phyloP scores from a whole-genome alignment of 2,113 vertebrate genomes.

The Odocoileus virginianus region DNA sequence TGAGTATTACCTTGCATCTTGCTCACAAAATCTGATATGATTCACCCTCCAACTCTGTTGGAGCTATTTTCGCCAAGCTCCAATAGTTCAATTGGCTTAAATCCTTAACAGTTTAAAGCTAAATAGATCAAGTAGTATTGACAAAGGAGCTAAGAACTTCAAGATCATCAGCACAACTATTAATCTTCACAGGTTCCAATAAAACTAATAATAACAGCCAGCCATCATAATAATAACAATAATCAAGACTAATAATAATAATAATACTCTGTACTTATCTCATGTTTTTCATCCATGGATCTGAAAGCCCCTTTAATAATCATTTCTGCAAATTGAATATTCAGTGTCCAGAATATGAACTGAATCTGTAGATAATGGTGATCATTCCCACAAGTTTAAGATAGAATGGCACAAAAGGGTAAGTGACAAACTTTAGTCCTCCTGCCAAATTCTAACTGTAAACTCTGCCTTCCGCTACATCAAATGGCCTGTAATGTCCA shows the following conservation, averaged over 20 bases:
- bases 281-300: conserved; percentile 54
- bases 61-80: conserved; percentile 71
- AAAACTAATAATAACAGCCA: conserved; percentile 62
- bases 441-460: conserved; percentile 56
- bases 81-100: conserved; percentile 73
- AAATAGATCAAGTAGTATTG: conserved; percentile 66
- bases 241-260: conserved; percentile 50
- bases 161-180: conserved; percentile 47
- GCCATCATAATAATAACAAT: conserved; percentile 32
- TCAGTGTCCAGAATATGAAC: conserved; percentile 14
- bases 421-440: conserved; percentile 5
- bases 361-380: conserved; percentile 38
- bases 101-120: conserved; percentile 69
- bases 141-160: conserved; percentile 63
- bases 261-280: conserved; percentile 46
- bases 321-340: neutral
- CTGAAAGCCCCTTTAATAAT: conserved; percentile 26
- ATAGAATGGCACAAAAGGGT: conserved; percentile 21
- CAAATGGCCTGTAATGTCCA: conserved; percentile 42
- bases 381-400: conserved; percentile 49
- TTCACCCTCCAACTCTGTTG: conserved; percentile 74
- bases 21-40: conserved; percentile 68
- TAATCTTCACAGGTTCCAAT: conserved; percentile 66
- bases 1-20: conserved; percentile 71
- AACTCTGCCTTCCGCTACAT: conserved; percentile 38